Percentiles rank a stretch among this genome's conserved stretches.
phyloP scores from a whole-genome alignment of 2,113 vertebrate species.

The Natator depressus region DNA sequence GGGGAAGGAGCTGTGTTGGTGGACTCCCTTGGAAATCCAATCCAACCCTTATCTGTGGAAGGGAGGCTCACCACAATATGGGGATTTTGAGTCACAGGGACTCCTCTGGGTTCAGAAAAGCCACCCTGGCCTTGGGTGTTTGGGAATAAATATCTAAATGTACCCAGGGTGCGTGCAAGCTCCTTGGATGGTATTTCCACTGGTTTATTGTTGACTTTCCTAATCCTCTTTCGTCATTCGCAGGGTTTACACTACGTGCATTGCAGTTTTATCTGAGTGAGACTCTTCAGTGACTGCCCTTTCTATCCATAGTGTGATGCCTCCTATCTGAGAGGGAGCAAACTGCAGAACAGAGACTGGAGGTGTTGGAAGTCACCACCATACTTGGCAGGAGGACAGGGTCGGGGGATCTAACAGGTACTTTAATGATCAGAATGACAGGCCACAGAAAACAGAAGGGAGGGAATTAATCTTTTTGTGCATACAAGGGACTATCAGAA shows the following conservation, averaged over 20 bases:
- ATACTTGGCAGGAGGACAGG: not conserved
- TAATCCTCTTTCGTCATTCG: not conserved
- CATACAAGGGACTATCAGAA: not conserved
- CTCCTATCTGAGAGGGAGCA: not conserved
- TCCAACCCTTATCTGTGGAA: not conserved
- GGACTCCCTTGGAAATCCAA: not conserved
- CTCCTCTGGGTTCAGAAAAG: not conserved
- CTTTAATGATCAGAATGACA: not conserved
- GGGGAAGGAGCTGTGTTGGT: not conserved
- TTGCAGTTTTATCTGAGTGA: not conserved
- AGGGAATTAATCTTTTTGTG: not conserved
- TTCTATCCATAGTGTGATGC: not conserved
- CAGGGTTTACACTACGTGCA: not conserved
- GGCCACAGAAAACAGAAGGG: not conserved
- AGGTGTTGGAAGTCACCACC: not conserved
- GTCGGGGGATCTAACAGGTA: not conserved
- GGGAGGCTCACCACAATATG: too few species aligned
- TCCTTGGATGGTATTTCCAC: not conserved
- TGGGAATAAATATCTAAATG: not conserved
- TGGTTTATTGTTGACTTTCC: not conserved
- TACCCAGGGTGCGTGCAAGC: too few species aligned
- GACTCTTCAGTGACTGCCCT: not conserved
- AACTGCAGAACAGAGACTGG: not conserved
- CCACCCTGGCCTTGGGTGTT: not conserved
- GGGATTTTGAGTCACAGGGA: too few species aligned